A percentile compares a stretch with the other conserved stretches of the same genome.
These are phyloP conservation scores for Periplaneta americana DNA, from an alignment of 1,140 invertebrate genomes.

Conservation along the genomic window DNA sequence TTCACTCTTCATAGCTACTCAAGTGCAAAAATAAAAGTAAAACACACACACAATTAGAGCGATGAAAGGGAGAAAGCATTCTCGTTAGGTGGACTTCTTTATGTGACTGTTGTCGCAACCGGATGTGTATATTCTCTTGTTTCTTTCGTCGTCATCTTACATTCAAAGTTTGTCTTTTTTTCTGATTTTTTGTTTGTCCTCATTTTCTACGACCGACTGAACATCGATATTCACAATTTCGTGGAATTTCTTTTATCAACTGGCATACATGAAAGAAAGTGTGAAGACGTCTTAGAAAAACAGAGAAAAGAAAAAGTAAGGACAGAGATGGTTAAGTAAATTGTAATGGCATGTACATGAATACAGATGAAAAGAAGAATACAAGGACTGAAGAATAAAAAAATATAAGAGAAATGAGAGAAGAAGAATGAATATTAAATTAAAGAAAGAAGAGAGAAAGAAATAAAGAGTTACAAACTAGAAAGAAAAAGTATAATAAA, in stretches of 20 bases:
- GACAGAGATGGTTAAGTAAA: too few species aligned
- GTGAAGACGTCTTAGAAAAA: neutral
- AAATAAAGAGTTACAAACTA: too few species aligned
- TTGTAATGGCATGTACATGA: too few species aligned
- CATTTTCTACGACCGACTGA: neutral
- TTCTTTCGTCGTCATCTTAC: neutral
- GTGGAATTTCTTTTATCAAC: neutral
- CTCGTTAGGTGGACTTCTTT: neutral
- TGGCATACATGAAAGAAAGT: neutral
- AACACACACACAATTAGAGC: neutral
- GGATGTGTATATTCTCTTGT: neutral
- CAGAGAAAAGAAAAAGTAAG: neutral
- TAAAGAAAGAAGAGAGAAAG: too few species aligned
- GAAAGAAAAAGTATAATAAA: too few species aligned
- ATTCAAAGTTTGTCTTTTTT: neutral
- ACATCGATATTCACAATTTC: neutral
- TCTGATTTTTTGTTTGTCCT: neutral
- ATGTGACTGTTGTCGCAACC: neutral
- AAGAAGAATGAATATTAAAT: too few species aligned
- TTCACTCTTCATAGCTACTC: neutral
- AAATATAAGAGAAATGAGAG: too few species aligned
- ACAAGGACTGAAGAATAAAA: too few species aligned
- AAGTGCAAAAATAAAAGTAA: neutral
- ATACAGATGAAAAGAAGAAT: too few species aligned
- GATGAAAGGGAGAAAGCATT: neutral